Conservation (phyloP, 2,113 vertebrate species). For the Pedionomus torquatus region DNA sequence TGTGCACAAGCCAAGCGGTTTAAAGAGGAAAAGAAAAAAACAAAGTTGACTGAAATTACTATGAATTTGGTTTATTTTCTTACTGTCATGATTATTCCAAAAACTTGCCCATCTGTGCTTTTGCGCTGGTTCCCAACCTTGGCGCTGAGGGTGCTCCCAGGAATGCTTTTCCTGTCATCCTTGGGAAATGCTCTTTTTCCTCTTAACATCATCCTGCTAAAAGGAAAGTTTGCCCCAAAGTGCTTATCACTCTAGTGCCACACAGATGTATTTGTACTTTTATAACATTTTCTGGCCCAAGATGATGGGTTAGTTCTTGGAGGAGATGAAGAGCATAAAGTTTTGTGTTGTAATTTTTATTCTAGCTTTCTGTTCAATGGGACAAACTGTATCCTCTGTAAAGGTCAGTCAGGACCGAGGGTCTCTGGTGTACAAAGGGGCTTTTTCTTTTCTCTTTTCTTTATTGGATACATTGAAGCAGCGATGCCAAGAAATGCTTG, state of each 20-base stretch:
- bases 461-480: conserved; percentile 30
- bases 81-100: neutral
- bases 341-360: conserved; percentile 20
- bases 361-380: conserved; percentile 62
- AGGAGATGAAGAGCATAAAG: conserved; percentile 42
- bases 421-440: neutral
- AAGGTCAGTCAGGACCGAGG: neutral
- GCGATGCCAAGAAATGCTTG: conserved; percentile 52
- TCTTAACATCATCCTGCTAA: conserved; percentile 41
- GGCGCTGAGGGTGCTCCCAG: neutral
- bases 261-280: conserved; percentile 42
- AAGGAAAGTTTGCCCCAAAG: conserved; percentile 37
- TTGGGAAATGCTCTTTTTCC: conserved; percentile 43
- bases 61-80: neutral
- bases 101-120: neutral
- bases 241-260: conserved; percentile 47
- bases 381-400: conserved; percentile 75
- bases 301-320: conserved; percentile 2
- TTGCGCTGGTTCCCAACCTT: neutral
- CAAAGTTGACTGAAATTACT: conserved; percentile 40
- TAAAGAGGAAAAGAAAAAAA: conserved; percentile 8
- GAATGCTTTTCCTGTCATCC: conserved; percentile 19
- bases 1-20: conserved; percentile 44
- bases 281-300: neutral
- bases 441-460: neutral